Percentiles rank a stretch among this genome's conserved stretches.
Evolutionary conservation across 1,140 invertebrate species (phyloP).

Genomic region (Oreohelix idahoensis): DNA sequence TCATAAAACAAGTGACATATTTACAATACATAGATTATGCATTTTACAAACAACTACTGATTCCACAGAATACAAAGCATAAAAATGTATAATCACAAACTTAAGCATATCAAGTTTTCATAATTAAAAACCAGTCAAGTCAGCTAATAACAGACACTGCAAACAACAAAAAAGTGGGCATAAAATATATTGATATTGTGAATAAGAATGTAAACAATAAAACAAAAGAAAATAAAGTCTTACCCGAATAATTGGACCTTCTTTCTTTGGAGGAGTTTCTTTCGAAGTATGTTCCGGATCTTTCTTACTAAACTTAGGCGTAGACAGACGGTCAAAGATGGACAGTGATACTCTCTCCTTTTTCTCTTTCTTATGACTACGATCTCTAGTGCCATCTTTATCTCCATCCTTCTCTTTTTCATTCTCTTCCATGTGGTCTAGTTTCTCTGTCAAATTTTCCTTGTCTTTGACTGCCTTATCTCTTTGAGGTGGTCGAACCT

Average conservation of each 20-base stretch:
- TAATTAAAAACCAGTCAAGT: too few relatives aligned
- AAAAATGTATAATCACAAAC: too few relatives aligned
- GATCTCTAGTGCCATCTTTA: constrained; percentile 33
- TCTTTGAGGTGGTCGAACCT: constrained; percentile 31
- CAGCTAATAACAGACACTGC: too few relatives aligned
- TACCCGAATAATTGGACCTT: constrained; percentile 37
- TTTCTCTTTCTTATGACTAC: constrained; percentile 13
- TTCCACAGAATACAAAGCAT: too few relatives aligned
- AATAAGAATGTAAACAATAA: neutral
- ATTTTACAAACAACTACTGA: too few relatives aligned
- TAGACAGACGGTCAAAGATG: constrained; percentile 40
- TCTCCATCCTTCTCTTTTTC: constrained; percentile 53
- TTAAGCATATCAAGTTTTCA: too few relatives aligned
- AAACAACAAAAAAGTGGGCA: too few relatives aligned
- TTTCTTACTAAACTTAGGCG: constrained; percentile 38
- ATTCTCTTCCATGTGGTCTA: constrained; percentile 47
- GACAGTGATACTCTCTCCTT: constrained; percentile 28
- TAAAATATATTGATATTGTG: neutral
- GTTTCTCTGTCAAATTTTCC: constrained; percentile 16
- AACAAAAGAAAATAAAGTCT: neutral
- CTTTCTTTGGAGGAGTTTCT: constrained; percentile 33
- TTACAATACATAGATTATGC: too few relatives aligned
- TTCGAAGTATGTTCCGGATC: constrained; percentile 7
- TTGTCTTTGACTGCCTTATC: constrained; percentile 32
- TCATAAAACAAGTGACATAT: too few relatives aligned